Conservation (phyloP, 2,113 vertebrate genomes). For the Rhinolophus ferrumequinum region DNA sequence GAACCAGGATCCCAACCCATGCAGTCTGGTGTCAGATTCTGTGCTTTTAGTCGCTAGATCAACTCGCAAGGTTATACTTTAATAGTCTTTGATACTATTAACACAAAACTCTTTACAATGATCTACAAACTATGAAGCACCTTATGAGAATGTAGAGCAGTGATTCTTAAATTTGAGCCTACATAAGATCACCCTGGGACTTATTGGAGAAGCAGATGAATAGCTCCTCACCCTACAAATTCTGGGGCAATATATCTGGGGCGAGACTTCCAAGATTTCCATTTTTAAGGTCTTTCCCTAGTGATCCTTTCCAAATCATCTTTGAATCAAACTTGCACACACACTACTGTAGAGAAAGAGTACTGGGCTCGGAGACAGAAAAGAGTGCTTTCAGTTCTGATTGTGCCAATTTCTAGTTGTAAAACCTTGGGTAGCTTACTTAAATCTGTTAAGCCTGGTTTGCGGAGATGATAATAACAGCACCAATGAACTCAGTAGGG, state of each 20-base stretch:
- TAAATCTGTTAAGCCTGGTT: neutral
- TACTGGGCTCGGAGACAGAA: neutral
- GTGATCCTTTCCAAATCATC: neutral
- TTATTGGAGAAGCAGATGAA: neutral
- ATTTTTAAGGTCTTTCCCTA: neutral
- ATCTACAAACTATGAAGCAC: neutral
- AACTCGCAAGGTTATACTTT: neutral
- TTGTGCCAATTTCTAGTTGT: neutral
- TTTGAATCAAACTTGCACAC: neutral
- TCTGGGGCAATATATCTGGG: neutral
- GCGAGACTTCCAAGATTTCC: neutral
- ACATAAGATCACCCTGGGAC: neutral
- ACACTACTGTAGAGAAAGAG: neutral
- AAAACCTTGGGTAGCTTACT: neutral
- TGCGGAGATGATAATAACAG: neutral
- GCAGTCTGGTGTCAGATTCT: neutral
- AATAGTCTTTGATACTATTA: neutral
- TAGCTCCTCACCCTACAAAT: neutral
- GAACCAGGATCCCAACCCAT: neutral
- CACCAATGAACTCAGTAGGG: neutral
- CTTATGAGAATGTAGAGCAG: neutral
- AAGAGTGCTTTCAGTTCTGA: neutral
- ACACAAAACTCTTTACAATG: neutral
- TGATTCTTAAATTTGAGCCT: neutral
- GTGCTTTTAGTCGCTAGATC: neutral